Conservation (phyloP, 2,888 invertebrate species). For the Cerceris rybyensis region DNA sequence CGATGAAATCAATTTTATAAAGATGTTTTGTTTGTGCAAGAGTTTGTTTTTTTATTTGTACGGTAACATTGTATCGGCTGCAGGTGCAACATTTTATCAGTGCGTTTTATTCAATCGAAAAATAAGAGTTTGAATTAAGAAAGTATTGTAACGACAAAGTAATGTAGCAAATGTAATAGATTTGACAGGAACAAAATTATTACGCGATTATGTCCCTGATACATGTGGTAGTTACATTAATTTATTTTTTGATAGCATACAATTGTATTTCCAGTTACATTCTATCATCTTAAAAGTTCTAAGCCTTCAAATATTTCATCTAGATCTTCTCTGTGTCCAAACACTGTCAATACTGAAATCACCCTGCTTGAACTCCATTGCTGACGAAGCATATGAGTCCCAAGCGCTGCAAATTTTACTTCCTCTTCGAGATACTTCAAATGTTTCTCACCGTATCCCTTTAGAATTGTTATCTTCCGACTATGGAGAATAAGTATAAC, state of each 20-base stretch:
- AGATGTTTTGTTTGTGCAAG: too few relatives aligned
- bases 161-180: background rate
- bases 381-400: constrained; percentile 50
- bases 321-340: constrained; percentile 82
- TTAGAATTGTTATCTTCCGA: constrained; percentile 61
- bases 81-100: background rate
- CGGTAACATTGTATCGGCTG: background rate
- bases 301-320: constrained; percentile 80
- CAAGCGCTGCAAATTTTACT: constrained; percentile 58
- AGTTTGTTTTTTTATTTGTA: background rate
- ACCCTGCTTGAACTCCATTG: constrained; percentile 53
- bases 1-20: background rate
- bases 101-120: background rate
- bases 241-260: background rate
- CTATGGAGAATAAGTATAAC: constrained; percentile 39
- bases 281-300: constrained; percentile 54
- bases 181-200: background rate
- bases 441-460: constrained; percentile 69
- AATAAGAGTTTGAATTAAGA: background rate
- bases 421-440: constrained; percentile 64
- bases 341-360: constrained; percentile 81
- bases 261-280: background rate
- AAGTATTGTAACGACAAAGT: background rate
- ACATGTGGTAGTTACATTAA: background rate
- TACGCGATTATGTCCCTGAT: background rate